Evolutionary conservation across 2,888 invertebrate genomes (phyloP), one percentile per base, ranked within the genome.

Genomic region (Cosmia pyralina): DNA sequence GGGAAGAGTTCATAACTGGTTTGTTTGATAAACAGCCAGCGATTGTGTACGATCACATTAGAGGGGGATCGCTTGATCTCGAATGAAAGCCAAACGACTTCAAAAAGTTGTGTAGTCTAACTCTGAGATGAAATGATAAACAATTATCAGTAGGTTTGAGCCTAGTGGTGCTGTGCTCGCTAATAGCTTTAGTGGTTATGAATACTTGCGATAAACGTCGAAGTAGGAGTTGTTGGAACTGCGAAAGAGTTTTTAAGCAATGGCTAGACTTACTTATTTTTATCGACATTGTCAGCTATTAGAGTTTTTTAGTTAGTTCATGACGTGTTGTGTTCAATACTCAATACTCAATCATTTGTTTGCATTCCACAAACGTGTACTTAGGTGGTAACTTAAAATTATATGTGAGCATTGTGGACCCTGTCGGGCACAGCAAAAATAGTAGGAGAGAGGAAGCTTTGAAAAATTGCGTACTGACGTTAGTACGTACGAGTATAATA

Each of bases 1-100:
- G 90, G 87, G 87, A 92, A 90, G 91, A 92, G 92, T 92, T 91
- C 92, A 93, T 92, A 92, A 89, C 87, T 82, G 75, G 64, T 74
- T 83, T 91, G 90, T 88, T 90, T 90, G 83, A 85, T 90, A 92
- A 92, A 93, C 90, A 92, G 41, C 22, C 8, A 53, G 69, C 59
- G 69, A 79, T 75, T 75, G 68, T 73, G 67, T 67, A 72, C 68
- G 66, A 52, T 58, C 70, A 82, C 82, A 81, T 77, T 72, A 79
- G 58, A 76, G 68, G 48, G 55, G 69, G 41, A 75, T 60, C 53
- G 68, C 75, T 79, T 75, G 75, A 79, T 82, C 75, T 82, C 80
- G 34, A 41, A 58, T 59, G 57, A 44, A 68, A 73, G 78, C 28
- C 46, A 62, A 68, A 73, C 55, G 66, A 78, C 69, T 71, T 82